phyloP scores from a whole-genome alignment of 2,113 vertebrate species.

The Phocoena phocoena region DNA sequence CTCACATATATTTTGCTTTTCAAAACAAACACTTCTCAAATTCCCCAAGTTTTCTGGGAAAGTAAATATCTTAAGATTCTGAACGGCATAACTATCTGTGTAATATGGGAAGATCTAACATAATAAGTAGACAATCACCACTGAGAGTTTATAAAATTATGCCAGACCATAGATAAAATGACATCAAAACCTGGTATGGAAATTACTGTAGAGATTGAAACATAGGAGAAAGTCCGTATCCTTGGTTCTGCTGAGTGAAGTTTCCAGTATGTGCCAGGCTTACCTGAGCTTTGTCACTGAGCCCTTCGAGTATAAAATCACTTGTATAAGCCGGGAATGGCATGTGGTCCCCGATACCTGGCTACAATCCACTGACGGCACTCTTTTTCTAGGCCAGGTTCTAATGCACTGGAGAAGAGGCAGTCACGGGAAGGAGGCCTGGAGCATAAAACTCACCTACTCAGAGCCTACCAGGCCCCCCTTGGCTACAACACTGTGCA shows the following conservation, averaged over 20 bases:
- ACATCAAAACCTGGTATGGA: not conserved
- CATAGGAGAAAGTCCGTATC: not conserved
- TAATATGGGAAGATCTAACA: not conserved
- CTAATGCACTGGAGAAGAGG: not conserved
- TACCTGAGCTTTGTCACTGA: not conserved
- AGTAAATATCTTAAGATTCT: constrained; percentile 23
- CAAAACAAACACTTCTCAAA: constrained; percentile 48
- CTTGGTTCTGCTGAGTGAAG: not conserved
- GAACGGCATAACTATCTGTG: not conserved
- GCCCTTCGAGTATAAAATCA: not conserved
- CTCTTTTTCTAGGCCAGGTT: not conserved
- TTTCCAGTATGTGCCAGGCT: not conserved
- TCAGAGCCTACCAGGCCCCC: accelerated
- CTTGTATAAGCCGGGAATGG: not conserved
- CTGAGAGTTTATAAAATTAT: not conserved
- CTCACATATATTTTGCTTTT: not conserved
- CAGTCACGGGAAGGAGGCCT: not conserved
- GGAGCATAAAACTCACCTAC: not conserved
- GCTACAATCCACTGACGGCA: not conserved
- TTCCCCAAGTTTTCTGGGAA: constrained; percentile 37
- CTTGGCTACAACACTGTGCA: not conserved
- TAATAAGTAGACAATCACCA: not conserved
- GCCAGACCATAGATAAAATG: not conserved
- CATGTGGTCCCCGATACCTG: not conserved
- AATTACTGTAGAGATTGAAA: not conserved